phyloP scores from a whole-genome alignment of 2,888 invertebrate genomes.

The Drosophila barbarae region DNA sequence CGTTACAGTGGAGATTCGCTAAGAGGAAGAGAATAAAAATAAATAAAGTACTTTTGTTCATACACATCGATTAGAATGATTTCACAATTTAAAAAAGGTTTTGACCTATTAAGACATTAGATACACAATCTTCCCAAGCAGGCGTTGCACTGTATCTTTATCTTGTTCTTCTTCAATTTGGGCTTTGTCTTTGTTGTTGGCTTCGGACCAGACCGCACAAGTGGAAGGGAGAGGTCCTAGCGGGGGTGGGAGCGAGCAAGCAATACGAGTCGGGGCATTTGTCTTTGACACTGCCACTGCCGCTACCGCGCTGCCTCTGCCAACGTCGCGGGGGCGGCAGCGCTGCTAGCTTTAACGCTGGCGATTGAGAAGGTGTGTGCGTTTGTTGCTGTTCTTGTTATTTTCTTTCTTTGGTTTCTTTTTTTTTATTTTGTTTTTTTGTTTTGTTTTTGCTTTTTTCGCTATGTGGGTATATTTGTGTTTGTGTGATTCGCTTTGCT shows the following conservation, averaged over 20 bases:
- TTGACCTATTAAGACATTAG: constrained; percentile 1
- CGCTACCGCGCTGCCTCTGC: constrained; percentile 25
- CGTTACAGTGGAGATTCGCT: constrained; percentile 17
- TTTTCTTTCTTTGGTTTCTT: constrained; percentile 28
- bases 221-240: constrained; percentile 7
- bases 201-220: constrained; percentile 28
- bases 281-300: constrained; percentile 37
- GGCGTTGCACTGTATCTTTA: constrained; percentile 17
- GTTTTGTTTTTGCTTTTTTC: constrained; percentile 31
- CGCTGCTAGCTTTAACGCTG: constrained; percentile 45
- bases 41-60: not conserved
- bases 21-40: not conserved
- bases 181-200: constrained; percentile 16
- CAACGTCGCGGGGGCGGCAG: constrained; percentile 45
- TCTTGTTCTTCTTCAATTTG: constrained; percentile 18
- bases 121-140: not conserved
- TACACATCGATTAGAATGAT: not conserved
- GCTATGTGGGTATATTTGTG: constrained; percentile 41
- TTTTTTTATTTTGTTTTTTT: constrained; percentile 8
- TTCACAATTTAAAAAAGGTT: not conserved
- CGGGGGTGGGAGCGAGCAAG: constrained; percentile 11
- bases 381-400: constrained; percentile 37
- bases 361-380: constrained; percentile 60
- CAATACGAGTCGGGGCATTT: constrained; percentile 38
- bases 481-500: constrained; percentile 39